phyloP scores from a whole-genome alignment of 2,113 vertebrate species.

The Phylloscopus trochiloides region DNA sequence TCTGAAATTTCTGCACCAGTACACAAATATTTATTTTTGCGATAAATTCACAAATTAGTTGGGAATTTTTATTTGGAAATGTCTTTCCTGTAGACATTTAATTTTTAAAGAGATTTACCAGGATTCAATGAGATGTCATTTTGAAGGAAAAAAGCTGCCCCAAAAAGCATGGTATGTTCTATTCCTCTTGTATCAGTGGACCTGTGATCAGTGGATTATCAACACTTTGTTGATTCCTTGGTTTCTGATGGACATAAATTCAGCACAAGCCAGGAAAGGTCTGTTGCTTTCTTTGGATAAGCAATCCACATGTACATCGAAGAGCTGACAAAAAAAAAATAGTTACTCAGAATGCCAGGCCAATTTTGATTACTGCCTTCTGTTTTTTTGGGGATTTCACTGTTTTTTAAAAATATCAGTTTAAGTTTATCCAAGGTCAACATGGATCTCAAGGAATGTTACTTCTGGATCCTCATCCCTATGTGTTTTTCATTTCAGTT shows the following conservation, averaged over 20 bases:
- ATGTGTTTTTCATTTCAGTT: not conserved
- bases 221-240: not conserved
- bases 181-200: not conserved
- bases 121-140: not conserved
- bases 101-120: not conserved
- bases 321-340: not conserved
- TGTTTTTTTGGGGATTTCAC: not conserved
- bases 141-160: not conserved
- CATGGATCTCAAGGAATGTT: not conserved
- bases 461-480: not conserved
- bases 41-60: not conserved
- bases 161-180: not conserved
- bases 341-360: not conserved
- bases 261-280: not conserved
- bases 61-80: not conserved
- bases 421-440: not conserved
- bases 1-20: not conserved
- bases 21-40: not conserved
- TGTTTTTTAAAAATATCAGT: not conserved
- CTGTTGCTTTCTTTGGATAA: not conserved
- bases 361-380: not conserved
- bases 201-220: not conserved
- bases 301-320: accelerated
- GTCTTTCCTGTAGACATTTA: not conserved
- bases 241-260: not conserved